phyloP scores from a whole-genome alignment of 1,140 invertebrate genomes.

The Drosophila willistoni region DNA sequence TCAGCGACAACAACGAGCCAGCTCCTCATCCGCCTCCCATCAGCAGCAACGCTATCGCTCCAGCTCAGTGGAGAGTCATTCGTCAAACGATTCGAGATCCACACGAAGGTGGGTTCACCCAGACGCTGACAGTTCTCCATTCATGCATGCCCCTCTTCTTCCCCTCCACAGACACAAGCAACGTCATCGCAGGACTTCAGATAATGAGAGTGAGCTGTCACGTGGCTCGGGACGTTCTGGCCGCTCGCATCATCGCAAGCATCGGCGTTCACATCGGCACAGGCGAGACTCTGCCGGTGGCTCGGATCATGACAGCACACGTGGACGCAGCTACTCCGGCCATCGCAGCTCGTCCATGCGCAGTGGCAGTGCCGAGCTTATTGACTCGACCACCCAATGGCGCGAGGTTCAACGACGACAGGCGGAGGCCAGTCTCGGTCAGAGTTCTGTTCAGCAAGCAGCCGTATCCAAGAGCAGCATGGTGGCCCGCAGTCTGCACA shows the following conservation, averaged over 20 bases:
- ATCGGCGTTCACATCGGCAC: slow-evolving; percentile 87
- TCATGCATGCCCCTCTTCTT: too few species aligned
- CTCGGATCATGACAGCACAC: slow-evolving; percentile 85
- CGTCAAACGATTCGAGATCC: slow-evolving; percentile 89
- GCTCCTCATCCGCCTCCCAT: slow-evolving; percentile 66
- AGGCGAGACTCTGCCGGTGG: slow-evolving; percentile 84
- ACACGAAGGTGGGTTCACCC: slow-evolving; percentile 85
- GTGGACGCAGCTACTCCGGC: slow-evolving; percentile 83
- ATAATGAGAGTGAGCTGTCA: slow-evolving; percentile 94
- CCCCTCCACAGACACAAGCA: slow-evolving; percentile 87
- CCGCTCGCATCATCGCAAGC: slow-evolving; percentile 85
- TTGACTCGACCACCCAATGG: slow-evolving; percentile 95
- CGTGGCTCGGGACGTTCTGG: slow-evolving; percentile 91
- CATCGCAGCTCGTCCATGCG: slow-evolving; percentile 79
- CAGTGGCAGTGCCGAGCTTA: slow-evolving; percentile 86
- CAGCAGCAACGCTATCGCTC: slow-evolving; percentile 83
- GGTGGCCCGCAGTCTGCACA: slow-evolving; percentile 83
- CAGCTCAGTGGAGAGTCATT: slow-evolving; percentile 92
- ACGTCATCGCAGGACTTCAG: slow-evolving; percentile 90
- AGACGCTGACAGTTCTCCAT: too few species aligned
- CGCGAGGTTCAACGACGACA: slow-evolving; percentile 91
- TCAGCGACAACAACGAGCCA: slow-evolving; percentile 61
- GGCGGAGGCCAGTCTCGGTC: slow-evolving; percentile 85
- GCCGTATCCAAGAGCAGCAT: slow-evolving; percentile 86
- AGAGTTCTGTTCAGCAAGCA: slow-evolving; percentile 86